A percentile compares a stretch with the other conserved stretches of the same genome.
Evolutionary conservation across 2,888 invertebrate species (phyloP).

Genomic region (Atethmia centrago): DNA sequence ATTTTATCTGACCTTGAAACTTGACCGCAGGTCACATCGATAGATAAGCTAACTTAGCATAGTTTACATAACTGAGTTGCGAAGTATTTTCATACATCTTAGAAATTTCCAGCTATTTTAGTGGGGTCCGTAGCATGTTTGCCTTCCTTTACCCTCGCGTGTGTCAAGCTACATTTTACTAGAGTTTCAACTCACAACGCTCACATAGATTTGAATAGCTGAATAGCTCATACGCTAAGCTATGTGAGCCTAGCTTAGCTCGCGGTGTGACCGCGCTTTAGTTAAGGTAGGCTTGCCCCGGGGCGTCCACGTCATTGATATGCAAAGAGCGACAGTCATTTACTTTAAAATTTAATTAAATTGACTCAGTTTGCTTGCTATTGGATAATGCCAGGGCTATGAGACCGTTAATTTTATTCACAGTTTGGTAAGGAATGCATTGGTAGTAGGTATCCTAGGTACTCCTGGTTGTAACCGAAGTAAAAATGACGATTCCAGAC

Average conservation of each 20-base stretch:
- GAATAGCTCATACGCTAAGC: no score
- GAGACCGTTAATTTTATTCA: constrained; percentile 62
- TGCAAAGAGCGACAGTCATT: constrained; percentile 80
- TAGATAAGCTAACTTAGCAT: constrained; percentile 17
- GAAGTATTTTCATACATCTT: neutral
- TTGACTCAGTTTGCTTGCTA: constrained; percentile 81
- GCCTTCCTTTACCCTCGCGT: no score
- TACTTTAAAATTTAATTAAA: constrained; percentile 85
- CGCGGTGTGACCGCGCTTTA: neutral
- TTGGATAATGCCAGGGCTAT: constrained; percentile 74
- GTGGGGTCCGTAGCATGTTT: neutral
- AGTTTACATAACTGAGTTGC: neutral
- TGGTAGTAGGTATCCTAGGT: constrained; percentile 19
- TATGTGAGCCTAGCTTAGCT: constrained; percentile 16
- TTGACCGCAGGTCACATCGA: constrained; percentile 1
- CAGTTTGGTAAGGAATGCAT: constrained; percentile 16
- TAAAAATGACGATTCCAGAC: constrained; percentile 80
- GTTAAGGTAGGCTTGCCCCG: constrained; percentile 11
- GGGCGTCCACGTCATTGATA: constrained; percentile 77
- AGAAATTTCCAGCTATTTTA: neutral
- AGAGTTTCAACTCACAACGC: neutral
- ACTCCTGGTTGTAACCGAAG: constrained; percentile 38
- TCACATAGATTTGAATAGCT: neutral
- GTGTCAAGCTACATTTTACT: neutral
- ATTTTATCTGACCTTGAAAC: constrained; percentile 39